Percentiles rank a stretch among this genome's conserved stretches.
phyloP scores from a whole-genome alignment of 1,140 invertebrate genomes.

The Amphibalanus amphitrite region DNA sequence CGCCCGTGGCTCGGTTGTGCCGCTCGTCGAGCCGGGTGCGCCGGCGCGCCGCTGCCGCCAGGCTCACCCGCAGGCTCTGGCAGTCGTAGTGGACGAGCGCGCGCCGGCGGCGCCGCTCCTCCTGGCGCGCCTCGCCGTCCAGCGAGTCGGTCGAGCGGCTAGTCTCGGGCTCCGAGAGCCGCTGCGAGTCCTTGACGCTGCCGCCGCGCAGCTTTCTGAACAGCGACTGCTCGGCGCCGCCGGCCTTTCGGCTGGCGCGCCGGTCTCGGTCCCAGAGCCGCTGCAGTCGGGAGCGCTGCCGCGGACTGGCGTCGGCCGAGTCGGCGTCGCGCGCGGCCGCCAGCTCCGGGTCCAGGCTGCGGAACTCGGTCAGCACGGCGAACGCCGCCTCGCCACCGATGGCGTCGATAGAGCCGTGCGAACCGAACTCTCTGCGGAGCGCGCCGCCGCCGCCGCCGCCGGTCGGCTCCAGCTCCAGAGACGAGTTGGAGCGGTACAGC shows the following conservation, averaged over 20 bases:
- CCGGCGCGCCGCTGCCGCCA: slow-evolving; percentile 32
- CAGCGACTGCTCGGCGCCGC: slow-evolving; percentile 24
- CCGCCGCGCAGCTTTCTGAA: slow-evolving; percentile 25
- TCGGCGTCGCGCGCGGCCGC: background rate
- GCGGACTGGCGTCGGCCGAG: slow-evolving; percentile 1
- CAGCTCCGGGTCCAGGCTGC: slow-evolving; percentile 29
- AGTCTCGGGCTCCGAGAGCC: slow-evolving; percentile 10
- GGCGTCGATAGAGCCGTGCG: slow-evolving; percentile 44
- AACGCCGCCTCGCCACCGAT: slow-evolving; percentile 47
- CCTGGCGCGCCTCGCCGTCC: slow-evolving; percentile 21
- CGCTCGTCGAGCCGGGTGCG: slow-evolving; percentile 40
- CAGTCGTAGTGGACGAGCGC: slow-evolving; percentile 85
- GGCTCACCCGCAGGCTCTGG: slow-evolving; percentile 56
- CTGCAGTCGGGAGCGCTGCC: slow-evolving; percentile 32
- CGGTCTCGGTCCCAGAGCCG: slow-evolving; percentile 17
- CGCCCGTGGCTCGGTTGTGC: slow-evolving; percentile 72
- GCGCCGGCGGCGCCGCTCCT: slow-evolving; percentile 36
- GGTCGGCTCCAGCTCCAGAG: slow-evolving; percentile 38
- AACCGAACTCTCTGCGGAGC: slow-evolving; percentile 37
- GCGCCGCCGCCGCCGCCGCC: slow-evolving; percentile 11
- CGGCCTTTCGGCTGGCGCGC: slow-evolving; percentile 10
- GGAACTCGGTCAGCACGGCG: slow-evolving; percentile 47
- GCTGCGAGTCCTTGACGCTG: slow-evolving; percentile 10
- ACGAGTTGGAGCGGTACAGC: slow-evolving; percentile 45
- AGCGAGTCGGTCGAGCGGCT: slow-evolving; percentile 14